phyloP scores from a whole-genome alignment of 2,888 invertebrate species.

The Drosophila atripex region DNA sequence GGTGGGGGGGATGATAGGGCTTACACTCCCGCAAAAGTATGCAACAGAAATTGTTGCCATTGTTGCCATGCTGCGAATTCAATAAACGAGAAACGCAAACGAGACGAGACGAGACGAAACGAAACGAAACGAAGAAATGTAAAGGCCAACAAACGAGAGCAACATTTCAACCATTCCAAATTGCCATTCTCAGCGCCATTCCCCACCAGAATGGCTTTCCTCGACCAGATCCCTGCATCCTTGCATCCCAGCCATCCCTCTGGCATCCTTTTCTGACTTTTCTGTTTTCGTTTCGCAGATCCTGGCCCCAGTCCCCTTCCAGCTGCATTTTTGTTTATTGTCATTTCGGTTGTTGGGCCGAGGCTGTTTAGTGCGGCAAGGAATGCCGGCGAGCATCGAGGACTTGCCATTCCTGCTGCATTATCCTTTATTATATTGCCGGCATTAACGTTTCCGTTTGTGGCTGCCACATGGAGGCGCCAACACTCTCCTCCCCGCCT shows the following conservation, averaged over 20 bases:
- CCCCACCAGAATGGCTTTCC: background rate
- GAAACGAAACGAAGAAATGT: constrained; percentile 17
- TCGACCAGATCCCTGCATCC: background rate
- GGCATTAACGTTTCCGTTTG: constrained; percentile 58
- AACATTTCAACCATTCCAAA: constrained; percentile 48
- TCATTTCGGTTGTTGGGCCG: constrained; percentile 35
- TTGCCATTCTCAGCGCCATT: constrained; percentile 35
- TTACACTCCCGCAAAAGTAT: constrained; percentile 25
- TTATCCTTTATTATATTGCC: constrained; percentile 63
- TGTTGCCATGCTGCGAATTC: constrained; percentile 50
- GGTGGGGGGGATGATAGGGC: background rate
- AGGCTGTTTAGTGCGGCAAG: constrained; percentile 39
- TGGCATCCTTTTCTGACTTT: background rate
- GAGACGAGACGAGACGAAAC: constrained; percentile 4
- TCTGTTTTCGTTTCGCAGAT: constrained; percentile 15
- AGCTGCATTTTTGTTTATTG: constrained; percentile 55
- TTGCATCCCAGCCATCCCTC: background rate
- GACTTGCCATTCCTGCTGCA: constrained; percentile 49
- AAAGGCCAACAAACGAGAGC: constrained; percentile 37
- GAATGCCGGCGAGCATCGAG: constrained; percentile 36
- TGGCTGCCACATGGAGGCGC: constrained; percentile 25
- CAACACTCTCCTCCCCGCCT: too few relatives aligned
- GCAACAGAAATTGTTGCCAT: constrained; percentile 39
- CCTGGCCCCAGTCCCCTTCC: background rate
- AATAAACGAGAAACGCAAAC: constrained; percentile 35